phyloP scores from a whole-genome alignment of 2,888 invertebrate genomes.

The Magallana nippona region DNA sequence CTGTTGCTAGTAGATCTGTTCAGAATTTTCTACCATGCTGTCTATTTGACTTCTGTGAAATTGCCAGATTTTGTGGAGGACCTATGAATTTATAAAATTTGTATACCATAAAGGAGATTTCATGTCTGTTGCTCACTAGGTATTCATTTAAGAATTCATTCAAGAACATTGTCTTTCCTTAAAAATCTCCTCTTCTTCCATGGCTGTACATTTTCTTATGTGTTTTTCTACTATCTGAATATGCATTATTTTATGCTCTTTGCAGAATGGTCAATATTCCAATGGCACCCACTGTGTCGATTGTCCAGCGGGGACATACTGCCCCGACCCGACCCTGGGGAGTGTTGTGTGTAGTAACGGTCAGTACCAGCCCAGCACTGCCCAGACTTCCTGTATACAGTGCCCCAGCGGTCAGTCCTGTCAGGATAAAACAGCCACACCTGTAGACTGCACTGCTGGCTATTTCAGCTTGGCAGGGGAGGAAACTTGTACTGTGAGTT shows the following conservation, averaged over 20 bases:
- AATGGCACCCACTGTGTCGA: slow-evolving; percentile 68
- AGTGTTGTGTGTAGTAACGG: slow-evolving; percentile 72
- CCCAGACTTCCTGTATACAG: slow-evolving; percentile 71
- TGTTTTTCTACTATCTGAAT: background rate
- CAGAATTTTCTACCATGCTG: no score
- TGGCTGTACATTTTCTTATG: background rate
- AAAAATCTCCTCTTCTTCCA: no score
- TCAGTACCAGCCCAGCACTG: slow-evolving; percentile 70
- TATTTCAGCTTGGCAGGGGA: slow-evolving; percentile 71
- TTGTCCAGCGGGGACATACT: slow-evolving; percentile 73
- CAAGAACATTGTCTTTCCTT: no score
- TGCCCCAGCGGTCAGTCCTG: slow-evolving; percentile 73
- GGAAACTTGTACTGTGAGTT: slow-evolving; percentile 68
- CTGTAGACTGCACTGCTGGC: slow-evolving; percentile 71
- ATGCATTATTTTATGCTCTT: background rate
- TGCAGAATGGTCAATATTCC: slow-evolving; percentile 74
- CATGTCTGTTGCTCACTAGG: no score
- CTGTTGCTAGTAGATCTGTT: background rate
- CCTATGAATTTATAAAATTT: no score
- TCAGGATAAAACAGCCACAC: slow-evolving; percentile 64
- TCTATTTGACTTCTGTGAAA: no score
- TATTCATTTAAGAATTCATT: no score
- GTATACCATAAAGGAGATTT: no score
- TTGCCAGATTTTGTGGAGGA: no score
- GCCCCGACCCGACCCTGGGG: slow-evolving; percentile 68